Evolutionary conservation across 2,888 invertebrate genomes (phyloP).

Genomic region (Tiphia femorata): DNA sequence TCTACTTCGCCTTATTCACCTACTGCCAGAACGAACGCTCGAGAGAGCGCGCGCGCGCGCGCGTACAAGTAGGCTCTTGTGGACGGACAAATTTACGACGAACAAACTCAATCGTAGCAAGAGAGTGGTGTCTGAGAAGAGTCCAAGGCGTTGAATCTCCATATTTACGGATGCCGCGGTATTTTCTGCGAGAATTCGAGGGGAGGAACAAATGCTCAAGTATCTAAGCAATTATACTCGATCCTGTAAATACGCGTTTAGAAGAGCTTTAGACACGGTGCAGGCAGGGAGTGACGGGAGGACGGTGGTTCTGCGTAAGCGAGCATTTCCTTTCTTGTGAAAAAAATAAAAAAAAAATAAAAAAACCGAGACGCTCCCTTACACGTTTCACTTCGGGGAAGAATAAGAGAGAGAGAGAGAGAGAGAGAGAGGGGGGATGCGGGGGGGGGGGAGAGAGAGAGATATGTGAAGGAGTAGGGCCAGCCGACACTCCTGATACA

Average conservation of each 20-base stretch:
- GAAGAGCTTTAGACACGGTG: constrained; percentile 45
- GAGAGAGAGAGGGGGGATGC: neutral
- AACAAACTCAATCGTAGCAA: too few relatives aligned
- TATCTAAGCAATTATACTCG: constrained; percentile 53
- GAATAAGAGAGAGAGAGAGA: too few relatives aligned
- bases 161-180: neutral
- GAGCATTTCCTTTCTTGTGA: neutral
- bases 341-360: too few relatives aligned
- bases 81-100: too few relatives aligned
- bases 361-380: too few relatives aligned
- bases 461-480: constrained; percentile 8
- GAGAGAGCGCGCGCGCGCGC: too few relatives aligned
- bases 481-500: constrained; percentile 18
- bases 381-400: neutral
- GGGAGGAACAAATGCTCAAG: constrained; percentile 53
- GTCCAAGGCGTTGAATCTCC: too few relatives aligned
- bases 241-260: constrained; percentile 59
- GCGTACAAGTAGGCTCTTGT: too few relatives aligned
- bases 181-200: constrained; percentile 1
- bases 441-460: neutral
- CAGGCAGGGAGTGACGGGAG: constrained; percentile 13
- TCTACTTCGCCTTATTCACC: constrained; percentile 4
- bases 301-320: constrained; percentile 20
- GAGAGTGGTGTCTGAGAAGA: too few relatives aligned
- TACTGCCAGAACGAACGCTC: too few relatives aligned